phyloP scores from a whole-genome alignment of 2,797 vertebrate genomes.

The Pogonophryne albipinna region DNA sequence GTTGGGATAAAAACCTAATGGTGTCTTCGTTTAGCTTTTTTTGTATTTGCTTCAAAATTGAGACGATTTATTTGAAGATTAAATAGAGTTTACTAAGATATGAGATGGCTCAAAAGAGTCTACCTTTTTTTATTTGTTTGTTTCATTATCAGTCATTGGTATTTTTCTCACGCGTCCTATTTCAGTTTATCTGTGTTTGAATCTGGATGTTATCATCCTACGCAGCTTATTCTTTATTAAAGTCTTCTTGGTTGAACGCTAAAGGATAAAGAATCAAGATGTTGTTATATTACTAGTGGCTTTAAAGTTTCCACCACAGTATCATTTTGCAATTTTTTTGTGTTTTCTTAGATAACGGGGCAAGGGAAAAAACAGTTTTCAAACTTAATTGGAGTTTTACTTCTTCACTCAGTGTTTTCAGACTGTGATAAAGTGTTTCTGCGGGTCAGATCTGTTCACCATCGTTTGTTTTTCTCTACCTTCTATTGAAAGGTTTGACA shows the following conservation, averaged over 20 bases:
- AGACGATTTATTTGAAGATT: constrained; percentile 5
- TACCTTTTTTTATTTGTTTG: neutral
- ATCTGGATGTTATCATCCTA: constrained; percentile 24
- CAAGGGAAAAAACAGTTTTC: neutral
- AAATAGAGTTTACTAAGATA: constrained; percentile 18
- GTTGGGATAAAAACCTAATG: neutral
- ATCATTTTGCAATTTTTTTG: neutral
- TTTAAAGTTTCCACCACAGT: neutral
- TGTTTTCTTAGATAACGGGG: neutral
- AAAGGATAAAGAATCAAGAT: neutral
- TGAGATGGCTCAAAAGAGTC: neutral
- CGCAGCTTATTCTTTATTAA: constrained; percentile 17
- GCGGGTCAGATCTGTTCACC: constrained; percentile 3
- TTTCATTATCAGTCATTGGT: neutral
- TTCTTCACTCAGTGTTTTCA: neutral
- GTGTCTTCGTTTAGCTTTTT: constrained; percentile 7
- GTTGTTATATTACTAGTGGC: neutral
- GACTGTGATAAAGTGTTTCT: neutral
- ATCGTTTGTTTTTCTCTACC: constrained; percentile 6
- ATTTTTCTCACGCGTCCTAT: constrained; percentile 10
- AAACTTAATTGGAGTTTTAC: neutral
- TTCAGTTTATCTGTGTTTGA: constrained; percentile 10
- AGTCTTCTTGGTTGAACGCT: neutral
- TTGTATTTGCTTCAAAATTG: neutral
- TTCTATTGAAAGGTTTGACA: constrained; percentile 11